These are phyloP conservation scores for Pachyseris speciosa DNA, from an alignment of 64 coral and sea anemone genomes.

Conservation along the genomic window DNA sequence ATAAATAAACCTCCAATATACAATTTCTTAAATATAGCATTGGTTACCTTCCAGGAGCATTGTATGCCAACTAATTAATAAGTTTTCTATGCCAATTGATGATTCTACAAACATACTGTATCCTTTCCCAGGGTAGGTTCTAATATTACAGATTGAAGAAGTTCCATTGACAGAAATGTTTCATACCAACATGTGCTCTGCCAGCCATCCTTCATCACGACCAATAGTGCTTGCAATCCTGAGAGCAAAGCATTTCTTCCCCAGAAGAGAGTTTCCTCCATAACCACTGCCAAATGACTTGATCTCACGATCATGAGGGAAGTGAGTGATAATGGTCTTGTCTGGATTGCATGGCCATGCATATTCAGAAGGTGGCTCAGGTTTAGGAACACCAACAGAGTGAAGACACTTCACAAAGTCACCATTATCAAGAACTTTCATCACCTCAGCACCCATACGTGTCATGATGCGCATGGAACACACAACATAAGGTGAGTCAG, in stretches of 20 bases:
- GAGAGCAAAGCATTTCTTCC: slow-evolving; percentile 94
- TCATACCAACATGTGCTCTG: slow-evolving; percentile 96
- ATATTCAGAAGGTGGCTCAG: slow-evolving; percentile 59
- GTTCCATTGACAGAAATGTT: too few relatives aligned
- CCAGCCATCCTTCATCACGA: slow-evolving; percentile 89
- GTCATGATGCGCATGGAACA: slow-evolving; percentile 90
- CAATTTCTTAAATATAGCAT: too few relatives aligned
- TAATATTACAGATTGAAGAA: too few relatives aligned
- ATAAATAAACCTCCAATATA: too few relatives aligned
- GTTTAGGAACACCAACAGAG: slow-evolving; percentile 82
- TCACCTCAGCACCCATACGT: slow-evolving; percentile 75
- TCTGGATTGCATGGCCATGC: slow-evolving; percentile 91
- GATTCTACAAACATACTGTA: too few relatives aligned
- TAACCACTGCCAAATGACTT: slow-evolving; percentile 90
- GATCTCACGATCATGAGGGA: slow-evolving; percentile 80
- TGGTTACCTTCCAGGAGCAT: too few relatives aligned
- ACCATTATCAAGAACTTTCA: slow-evolving; percentile 71
- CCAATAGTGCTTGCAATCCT: slow-evolving; percentile 83
- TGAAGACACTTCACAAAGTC: slow-evolving; percentile 93
- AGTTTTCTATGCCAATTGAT: too few relatives aligned
- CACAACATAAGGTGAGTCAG: slow-evolving; percentile 92
- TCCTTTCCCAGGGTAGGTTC: too few relatives aligned
- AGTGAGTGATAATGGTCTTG: slow-evolving; percentile 88
- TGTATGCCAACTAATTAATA: too few relatives aligned
- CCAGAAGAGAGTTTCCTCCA: slow-evolving; percentile 89